phyloP scores from a whole-genome alignment of 2,113 vertebrate genomes.

The Chlorodrepanis virens region DNA sequence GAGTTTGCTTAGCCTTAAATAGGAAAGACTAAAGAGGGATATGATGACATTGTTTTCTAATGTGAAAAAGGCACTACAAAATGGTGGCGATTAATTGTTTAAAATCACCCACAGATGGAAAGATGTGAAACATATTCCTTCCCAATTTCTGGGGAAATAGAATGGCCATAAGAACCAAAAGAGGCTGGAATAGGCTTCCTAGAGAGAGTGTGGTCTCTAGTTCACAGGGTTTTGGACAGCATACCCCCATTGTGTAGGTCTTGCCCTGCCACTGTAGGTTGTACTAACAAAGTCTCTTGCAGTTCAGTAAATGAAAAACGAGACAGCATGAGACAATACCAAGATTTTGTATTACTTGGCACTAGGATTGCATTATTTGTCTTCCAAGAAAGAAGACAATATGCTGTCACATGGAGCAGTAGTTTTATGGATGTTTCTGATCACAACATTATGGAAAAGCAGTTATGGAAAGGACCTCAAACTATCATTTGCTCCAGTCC shows the following conservation, averaged over 20 bases:
- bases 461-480: neutral
- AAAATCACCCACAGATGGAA: neutral
- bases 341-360: neutral
- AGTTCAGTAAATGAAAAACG: neutral
- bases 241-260: neutral
- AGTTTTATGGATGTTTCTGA: constrained; percentile 1
- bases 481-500: neutral
- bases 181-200: neutral
- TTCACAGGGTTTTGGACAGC: neutral
- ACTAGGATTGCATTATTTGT: neutral
- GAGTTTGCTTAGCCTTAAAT: neutral
- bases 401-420: neutral
- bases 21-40: neutral
- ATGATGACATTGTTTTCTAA: neutral
- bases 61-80: neutral
- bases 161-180: neutral
- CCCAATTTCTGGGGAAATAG: neutral
- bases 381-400: neutral
- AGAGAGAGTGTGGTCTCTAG: neutral
- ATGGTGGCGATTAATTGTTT: neutral
- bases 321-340: neutral
- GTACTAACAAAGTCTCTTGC: neutral
- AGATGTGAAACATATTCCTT: neutral
- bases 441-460: neutral
- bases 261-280: neutral